Conservation (phyloP, 2,113 vertebrate species). For the Coryphaenoides rupestris region DNA sequence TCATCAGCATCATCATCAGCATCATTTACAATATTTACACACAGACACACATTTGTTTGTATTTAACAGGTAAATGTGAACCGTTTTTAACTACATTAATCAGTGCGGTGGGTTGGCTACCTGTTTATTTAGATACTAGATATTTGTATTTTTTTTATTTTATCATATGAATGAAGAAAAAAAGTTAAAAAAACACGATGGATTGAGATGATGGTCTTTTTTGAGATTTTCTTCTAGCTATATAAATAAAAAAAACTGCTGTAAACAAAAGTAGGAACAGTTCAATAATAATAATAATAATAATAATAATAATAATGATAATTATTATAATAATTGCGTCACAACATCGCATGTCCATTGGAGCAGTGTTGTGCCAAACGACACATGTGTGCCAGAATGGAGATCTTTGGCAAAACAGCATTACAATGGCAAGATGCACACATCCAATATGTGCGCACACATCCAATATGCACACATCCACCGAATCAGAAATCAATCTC, state of each 20-base stretch:
- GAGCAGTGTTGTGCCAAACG: constrained; percentile 29
- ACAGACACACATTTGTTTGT: constrained; percentile 46
- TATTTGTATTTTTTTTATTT: too few species aligned
- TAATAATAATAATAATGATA: constrained; percentile 41
- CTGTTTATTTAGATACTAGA: too few species aligned
- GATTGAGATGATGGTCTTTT: constrained; percentile 14
- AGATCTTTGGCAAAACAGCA: constrained; percentile 59
- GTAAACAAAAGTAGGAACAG: constrained; percentile 66
- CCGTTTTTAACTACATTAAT: too few species aligned
- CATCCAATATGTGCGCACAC: too few species aligned
- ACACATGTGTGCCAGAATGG: constrained; percentile 38
- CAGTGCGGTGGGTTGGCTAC: too few species aligned
- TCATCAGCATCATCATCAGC: constrained; percentile 48
- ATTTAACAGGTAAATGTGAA: constrained; percentile 20
- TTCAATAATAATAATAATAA: constrained; percentile 40
- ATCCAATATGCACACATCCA: too few species aligned
- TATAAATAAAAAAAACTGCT: constrained; percentile 14
- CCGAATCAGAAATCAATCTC: too few species aligned
- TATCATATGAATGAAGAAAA: constrained; percentile 12
- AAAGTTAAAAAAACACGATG: constrained; percentile 24
- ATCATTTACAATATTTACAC: constrained; percentile 75
- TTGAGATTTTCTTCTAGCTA: too few species aligned
- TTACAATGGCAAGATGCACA: constrained; percentile 37
- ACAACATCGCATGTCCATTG: constrained; percentile 18
- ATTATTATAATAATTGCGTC: constrained; percentile 48